Percentiles rank a stretch among this genome's conserved stretches.
Evolutionary conservation across 2,797 vertebrate species (phyloP).

Genomic region (Clamator glandarius): DNA sequence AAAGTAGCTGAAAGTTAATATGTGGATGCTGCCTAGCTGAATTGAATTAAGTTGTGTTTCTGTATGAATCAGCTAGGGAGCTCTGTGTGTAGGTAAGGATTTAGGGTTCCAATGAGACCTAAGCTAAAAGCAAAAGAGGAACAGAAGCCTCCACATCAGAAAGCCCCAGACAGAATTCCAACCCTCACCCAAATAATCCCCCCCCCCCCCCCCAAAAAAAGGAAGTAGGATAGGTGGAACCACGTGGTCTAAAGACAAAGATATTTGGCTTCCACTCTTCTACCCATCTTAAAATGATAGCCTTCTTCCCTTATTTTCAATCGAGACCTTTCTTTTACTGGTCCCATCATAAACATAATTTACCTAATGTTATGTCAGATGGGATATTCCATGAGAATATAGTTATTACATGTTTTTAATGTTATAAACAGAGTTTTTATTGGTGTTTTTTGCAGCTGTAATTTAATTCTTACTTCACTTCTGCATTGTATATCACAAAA

Average conservation of each 20-base stretch:
- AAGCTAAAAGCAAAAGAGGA: not conserved
- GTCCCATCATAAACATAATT: not conserved
- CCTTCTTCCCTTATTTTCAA: not conserved
- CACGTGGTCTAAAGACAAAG: not conserved
- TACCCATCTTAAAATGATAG: not conserved
- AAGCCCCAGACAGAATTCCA: not conserved
- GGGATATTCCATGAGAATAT: not conserved
- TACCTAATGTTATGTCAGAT: not conserved
- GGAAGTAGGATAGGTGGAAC: not conserved
- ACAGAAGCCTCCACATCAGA: not conserved
- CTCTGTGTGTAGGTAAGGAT: not conserved
- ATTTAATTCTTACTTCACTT: not conserved
- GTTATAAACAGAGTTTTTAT: not conserved
- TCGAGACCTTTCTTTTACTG: not conserved
- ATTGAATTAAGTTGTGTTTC: constrained; percentile 59
- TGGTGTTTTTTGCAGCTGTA: not conserved
- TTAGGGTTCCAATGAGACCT: constrained; percentile 6
- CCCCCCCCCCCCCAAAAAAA: not conserved
- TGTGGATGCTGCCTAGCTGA: constrained; percentile 26
- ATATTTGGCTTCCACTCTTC: not conserved
- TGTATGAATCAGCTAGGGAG: not conserved
- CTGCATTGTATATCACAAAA: not conserved
- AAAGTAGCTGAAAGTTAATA: constrained; percentile 56
- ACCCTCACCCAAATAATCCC: too few species aligned
- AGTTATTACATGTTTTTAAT: not conserved